Base-by-base conservation (phyloP, 2,113 vertebrate genomes). In the Notothenia rossii region DNA sequence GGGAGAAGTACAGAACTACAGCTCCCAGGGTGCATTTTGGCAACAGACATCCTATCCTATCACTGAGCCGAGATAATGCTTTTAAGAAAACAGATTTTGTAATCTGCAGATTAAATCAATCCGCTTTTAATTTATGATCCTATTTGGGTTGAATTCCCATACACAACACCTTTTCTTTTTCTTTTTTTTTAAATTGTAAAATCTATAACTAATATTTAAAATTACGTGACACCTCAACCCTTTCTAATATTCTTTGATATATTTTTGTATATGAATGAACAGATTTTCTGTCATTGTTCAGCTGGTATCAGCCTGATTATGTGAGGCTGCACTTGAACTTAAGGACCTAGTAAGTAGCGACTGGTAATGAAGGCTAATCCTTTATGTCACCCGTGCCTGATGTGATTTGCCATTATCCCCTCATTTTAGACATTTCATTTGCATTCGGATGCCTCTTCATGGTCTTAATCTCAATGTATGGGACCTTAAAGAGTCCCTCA, bases 401-500 rank as follows among this genome's bases (percentile, higher is more conserved):
- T 22, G 49, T 14, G 9, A 68, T n/a, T 11, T 11, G 2, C 63
- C 68, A 40, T 53, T 46, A 36, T 45, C 7, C 49, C 12, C 20
- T 59, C 2, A n/a, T 55, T 86, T 55, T 80, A 53, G 62, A 64
- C 66, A 62, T 77, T 85, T 68, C 54, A 71, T 83, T 72, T 80
- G 22, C 48, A 13, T 55, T 10, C 2, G 17, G 51, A 49, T 29
- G 45, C 15, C 20, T 68, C 29, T 36, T 62, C 22, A 10, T 14
- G 36, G 7, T 68, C 50, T 58, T 46, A 69, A 79, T 50, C 54
- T 68, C 12, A 8, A 8, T 25, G 45, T 20, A 20, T 54, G 4
- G 4, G 50, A 25, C 6, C 82, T 71, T 54, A 62, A 75, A 82
- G 71, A 71, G 56, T 22, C 48, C 71, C 14, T 20, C 62, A 82